phyloP scores from a whole-genome alignment of 2,113 vertebrate species.

The Heliornis fulica region DNA sequence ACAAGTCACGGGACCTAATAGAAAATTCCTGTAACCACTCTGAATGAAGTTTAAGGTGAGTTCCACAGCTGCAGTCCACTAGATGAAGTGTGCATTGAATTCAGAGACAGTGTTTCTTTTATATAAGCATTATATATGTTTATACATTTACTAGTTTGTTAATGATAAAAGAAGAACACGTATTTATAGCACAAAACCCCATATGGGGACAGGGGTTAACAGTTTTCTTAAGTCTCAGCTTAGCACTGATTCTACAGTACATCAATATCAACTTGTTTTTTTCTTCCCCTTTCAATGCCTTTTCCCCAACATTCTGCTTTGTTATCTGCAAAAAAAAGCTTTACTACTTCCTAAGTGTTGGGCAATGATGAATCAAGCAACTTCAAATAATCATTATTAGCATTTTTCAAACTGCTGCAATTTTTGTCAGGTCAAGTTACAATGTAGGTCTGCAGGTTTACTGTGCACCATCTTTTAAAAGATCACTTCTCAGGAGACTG shows the following conservation, averaged over 20 bases:
- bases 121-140: neutral
- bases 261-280: neutral
- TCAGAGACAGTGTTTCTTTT: neutral
- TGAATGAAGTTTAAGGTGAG: neutral
- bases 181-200: neutral
- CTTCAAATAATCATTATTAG: neutral
- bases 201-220: rapidly evolving
- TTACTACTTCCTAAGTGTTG: neutral
- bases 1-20: neutral
- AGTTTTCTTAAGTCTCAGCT: neutral
- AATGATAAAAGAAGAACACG: neutral
- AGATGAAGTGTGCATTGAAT: neutral
- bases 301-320: neutral
- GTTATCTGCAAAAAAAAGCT: neutral
- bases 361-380: neutral
- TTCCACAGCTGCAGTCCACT: neutral
- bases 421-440: neutral
- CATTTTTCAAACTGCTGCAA: neutral
- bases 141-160: too few species aligned
- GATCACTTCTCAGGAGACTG: neutral
- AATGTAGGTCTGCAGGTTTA: neutral
- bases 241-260: neutral
- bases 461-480: neutral
- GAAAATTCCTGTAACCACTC: neutral
- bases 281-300: neutral